Percentiles rank a stretch among this genome's conserved stretches.
Conservation (phyloP, 2,797 vertebrate species). For the Urosaurus nigricauda region DNA sequence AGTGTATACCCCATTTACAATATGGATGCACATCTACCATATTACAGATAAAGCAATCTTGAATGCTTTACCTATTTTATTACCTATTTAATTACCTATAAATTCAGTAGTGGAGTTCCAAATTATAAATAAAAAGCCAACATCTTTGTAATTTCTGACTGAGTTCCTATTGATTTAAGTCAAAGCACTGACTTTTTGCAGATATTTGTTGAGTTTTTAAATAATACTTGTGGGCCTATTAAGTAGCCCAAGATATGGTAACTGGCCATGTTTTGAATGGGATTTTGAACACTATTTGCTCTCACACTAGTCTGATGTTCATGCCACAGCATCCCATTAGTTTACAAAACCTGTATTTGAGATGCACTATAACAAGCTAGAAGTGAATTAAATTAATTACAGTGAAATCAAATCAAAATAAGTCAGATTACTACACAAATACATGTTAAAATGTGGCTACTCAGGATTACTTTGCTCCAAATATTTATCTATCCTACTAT, state of each 20-base stretch:
- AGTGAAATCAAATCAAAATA: background rate
- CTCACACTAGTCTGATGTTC: background rate
- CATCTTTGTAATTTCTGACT: slow-evolving; percentile 1
- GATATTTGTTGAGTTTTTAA: background rate
- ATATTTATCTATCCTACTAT: background rate
- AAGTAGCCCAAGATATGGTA: background rate
- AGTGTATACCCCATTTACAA: background rate
- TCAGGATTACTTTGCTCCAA: background rate
- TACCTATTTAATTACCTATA: background rate
- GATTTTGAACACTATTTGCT: background rate
- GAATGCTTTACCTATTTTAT: background rate
- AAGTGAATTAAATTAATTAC: background rate
- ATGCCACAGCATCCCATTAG: background rate
- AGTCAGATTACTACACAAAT: background rate
- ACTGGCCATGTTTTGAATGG: background rate
- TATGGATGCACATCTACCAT: no score
- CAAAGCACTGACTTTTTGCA: background rate
- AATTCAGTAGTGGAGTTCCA: background rate
- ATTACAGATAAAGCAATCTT: background rate
- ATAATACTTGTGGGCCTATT: no score
- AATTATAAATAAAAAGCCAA: background rate
- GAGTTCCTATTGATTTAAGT: background rate
- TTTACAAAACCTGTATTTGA: background rate
- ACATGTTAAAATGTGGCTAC: background rate
- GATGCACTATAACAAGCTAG: background rate